Conservation (phyloP, 2,113 vertebrate species). For the Oreochromis spilurus region DNA sequence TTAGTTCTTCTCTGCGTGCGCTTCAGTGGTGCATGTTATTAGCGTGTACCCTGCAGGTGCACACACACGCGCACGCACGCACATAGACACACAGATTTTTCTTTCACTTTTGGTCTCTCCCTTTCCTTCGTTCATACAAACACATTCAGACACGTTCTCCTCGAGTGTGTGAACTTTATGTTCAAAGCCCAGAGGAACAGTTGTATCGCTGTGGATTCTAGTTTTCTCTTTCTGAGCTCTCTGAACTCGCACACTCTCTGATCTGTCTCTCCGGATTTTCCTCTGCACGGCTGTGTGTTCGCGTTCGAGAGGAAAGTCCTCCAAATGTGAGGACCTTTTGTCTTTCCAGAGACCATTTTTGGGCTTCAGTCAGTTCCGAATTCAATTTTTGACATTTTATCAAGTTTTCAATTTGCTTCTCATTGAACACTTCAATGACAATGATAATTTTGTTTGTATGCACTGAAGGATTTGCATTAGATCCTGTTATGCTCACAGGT, state of each 20-base stretch:
- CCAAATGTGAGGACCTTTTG: not conserved
- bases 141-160: slow-evolving; percentile 26
- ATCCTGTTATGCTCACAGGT: not conserved
- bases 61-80: not conserved
- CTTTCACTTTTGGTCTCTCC: not conserved
- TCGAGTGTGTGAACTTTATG: slow-evolving; percentile 48
- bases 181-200: slow-evolving; percentile 33
- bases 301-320: not conserved
- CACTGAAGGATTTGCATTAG: not conserved
- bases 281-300: not conserved
- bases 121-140: slow-evolving; percentile 1
- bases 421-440: not conserved
- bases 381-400: not conserved
- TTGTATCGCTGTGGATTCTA: slow-evolving; percentile 35
- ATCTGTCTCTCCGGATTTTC: slow-evolving; percentile 47
- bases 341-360: not conserved
- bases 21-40: slow-evolving; percentile 51
- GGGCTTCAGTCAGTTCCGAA: not conserved
- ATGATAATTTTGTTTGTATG: not conserved
- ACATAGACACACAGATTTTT: not conserved
- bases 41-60: slow-evolving; percentile 45
- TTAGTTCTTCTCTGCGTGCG: slow-evolving; percentile 27
- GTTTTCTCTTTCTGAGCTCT: slow-evolving; percentile 38
- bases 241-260: slow-evolving; percentile 38
- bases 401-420: not conserved